Evolutionary conservation across 2,113 vertebrate species (phyloP).

Genomic region (Odocoileus hemionus): DNA sequence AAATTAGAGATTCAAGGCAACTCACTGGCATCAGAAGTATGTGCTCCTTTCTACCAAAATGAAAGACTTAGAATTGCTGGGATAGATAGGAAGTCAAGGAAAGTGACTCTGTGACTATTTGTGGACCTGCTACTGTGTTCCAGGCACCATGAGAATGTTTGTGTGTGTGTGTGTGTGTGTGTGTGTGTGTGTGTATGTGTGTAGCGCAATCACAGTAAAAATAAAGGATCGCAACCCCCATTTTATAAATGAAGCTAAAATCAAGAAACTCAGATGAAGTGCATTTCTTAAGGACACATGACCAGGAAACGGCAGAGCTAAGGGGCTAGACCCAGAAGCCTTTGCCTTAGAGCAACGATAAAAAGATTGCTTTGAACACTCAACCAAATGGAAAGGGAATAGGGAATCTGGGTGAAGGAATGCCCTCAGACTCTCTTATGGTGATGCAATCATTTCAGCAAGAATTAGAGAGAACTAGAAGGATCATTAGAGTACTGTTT

Average conservation of each 20-base stretch:
- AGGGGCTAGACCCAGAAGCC: background rate
- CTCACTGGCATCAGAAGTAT: background rate
- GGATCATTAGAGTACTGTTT: background rate
- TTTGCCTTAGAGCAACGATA: background rate
- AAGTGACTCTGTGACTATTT: background rate
- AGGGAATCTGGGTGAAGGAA: background rate
- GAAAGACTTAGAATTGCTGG: background rate
- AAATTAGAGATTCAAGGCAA: slow-evolving; percentile 53
- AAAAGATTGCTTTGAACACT: background rate
- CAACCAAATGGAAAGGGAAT: background rate
- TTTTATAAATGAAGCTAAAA: background rate
- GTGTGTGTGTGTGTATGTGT: no score
- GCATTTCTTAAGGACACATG: background rate
- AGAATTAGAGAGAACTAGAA: background rate
- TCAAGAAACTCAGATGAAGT: background rate
- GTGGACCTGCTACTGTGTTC: background rate
- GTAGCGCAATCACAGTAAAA: background rate
- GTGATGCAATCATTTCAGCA: background rate
- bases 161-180: background rate
- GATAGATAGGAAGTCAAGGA: background rate
- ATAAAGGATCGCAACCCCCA: background rate
- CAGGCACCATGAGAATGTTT: background rate
- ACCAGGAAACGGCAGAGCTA: background rate
- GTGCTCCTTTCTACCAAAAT: slow-evolving; percentile 30
- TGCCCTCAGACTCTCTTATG: background rate